phyloP scores from a whole-genome alignment of 37 sponge, comb jelly and placozoan species.

The Mnemiopsis leidyi region DNA sequence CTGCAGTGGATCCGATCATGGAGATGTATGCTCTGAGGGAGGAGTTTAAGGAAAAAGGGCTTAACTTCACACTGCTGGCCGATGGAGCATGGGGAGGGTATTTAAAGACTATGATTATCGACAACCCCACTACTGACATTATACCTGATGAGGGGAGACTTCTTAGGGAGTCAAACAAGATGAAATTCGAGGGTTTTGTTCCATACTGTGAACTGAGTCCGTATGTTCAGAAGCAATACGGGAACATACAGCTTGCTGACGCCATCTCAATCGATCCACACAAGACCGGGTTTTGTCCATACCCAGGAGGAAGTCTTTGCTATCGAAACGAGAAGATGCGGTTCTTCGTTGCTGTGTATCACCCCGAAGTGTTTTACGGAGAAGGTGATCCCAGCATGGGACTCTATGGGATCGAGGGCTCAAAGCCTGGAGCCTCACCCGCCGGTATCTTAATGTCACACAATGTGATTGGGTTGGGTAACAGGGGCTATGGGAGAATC shows the following conservation, averaged over 20 bases:
- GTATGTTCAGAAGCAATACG: conserved; percentile 27
- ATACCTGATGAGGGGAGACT: neutral
- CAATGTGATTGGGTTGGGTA: conserved; percentile 30
- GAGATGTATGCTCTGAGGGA: conserved; percentile 1
- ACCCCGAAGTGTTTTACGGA: conserved; percentile 26
- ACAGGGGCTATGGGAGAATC: conserved; percentile 63
- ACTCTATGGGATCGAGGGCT: conserved; percentile 63
- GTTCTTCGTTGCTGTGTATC: neutral
- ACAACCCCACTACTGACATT: neutral
- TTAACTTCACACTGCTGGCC: conserved; percentile 57
- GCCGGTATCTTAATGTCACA: conserved; percentile 40
- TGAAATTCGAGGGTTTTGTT: conserved; percentile 16
- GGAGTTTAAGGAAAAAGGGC: conserved; percentile 1
- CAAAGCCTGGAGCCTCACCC: conserved; percentile 66
- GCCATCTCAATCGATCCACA: conserved; percentile 64
- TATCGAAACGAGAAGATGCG: conserved; percentile 49
- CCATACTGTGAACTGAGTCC: conserved; percentile 46
- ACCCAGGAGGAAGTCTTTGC: conserved; percentile 65
- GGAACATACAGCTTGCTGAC: conserved; percentile 40
- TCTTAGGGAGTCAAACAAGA: neutral
- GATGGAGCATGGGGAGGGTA: conserved; percentile 67
- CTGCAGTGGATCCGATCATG: neutral
- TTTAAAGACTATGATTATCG: conserved; percentile 50
- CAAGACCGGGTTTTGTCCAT: conserved; percentile 64
- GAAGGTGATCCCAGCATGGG: conserved; percentile 62